Base-by-base conservation (phyloP, 1,140 invertebrate genomes). In the Cotesia typhae region DNA sequence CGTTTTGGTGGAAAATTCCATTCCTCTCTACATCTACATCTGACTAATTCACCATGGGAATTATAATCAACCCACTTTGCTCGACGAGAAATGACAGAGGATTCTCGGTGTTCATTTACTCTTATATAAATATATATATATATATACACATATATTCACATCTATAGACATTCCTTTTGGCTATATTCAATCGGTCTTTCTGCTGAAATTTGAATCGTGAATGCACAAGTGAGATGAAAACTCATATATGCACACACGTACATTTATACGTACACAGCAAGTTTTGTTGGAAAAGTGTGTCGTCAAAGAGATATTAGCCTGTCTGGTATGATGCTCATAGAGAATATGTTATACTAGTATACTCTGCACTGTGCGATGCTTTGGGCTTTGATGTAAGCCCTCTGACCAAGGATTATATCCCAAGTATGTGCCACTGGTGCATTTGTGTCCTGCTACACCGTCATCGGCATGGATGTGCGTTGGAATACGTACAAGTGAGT, bases 311-410 rank as follows among this genome's bases (percentile, higher is more conserved):
- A 63, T 63, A 38, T 38, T 14, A 35, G 17, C 36, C 35, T 71
- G 63, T 57, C 70, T 20, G 41, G 61, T 71, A 60, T 61, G 70
- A 79, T 81, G 82, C 80, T 82, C 83, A 83, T 79, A 82, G 80
- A 79, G 82, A 82, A 84, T 84, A 80, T 74, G 82, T 83, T 79
- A 81, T 67, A 55, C 17, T 71, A 74, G 28, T 28, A 28, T 3
- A 28, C 28, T 28, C 28, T 28, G 28, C 28, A 28, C 28, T 28
- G 28, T 28, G 28, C 28, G 28, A 73, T 67, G 74, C 63, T 74
- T 73, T 76, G 67, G 66, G 74, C 82, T 84, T 84, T 84, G 81
- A 84, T 84, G 82, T 80, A 75, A 70, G 77, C 71, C 70, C 55
- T 47, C 6, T 63, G 74, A 69, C 72, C 71, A 60, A 77, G 74